phyloP scores from a whole-genome alignment of 2,113 vertebrate species.

The Eolophus roseicapilla region DNA sequence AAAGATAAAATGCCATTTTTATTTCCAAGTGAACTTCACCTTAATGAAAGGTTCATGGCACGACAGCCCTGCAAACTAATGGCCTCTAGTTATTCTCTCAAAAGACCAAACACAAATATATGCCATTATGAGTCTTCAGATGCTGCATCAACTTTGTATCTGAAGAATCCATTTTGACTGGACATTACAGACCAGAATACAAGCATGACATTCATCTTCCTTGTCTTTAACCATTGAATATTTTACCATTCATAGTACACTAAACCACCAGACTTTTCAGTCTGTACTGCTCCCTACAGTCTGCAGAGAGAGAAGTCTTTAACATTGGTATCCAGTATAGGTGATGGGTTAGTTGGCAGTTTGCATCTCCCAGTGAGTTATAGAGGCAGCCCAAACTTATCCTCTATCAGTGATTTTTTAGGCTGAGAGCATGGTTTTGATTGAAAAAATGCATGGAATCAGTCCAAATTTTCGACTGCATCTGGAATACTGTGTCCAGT shows the following conservation, averaged over 20 bases:
- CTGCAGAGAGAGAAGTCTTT: not conserved
- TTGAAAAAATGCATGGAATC: not conserved
- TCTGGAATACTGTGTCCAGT: not conserved
- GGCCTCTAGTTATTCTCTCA: not conserved
- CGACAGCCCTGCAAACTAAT: not conserved
- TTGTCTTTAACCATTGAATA: not conserved
- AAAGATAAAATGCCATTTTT: not conserved
- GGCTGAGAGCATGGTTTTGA: not conserved
- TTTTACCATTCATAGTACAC: not conserved
- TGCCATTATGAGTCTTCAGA: not conserved
- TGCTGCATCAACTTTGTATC: not conserved
- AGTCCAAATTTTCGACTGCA: not conserved
- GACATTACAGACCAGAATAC: not conserved
- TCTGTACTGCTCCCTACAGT: not conserved
- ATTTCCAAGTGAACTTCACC: not conserved
- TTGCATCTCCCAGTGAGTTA: not conserved
- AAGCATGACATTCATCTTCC: not conserved
- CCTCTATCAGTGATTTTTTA: not conserved
- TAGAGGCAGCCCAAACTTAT: not conserved
- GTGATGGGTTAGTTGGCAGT: not conserved
- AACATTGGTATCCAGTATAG: not conserved
- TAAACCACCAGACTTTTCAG: not conserved
- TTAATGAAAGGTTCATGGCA: not conserved
- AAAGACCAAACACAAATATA: not conserved
- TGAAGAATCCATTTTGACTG: not conserved